Evolutionary conservation across 2,113 vertebrate genomes (phyloP).

Genomic region (Centrocercus urophasianus): DNA sequence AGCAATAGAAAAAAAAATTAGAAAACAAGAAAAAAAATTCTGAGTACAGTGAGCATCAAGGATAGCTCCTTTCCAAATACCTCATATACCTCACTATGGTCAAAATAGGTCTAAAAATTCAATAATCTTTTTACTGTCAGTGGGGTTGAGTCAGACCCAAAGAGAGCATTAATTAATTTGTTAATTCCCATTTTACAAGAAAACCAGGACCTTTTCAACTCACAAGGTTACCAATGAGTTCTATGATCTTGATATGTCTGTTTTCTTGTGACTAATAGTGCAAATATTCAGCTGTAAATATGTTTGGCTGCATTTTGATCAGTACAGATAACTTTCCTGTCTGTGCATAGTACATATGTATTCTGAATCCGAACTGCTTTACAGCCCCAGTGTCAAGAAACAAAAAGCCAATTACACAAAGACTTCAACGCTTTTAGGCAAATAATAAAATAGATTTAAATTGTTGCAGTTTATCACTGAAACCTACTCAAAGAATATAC

Average conservation of each 20-base stretch:
- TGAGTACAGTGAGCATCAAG: background rate
- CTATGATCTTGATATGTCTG: background rate
- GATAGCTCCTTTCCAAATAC: background rate
- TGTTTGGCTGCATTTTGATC: background rate
- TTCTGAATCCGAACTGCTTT: background rate
- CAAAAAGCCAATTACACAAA: background rate
- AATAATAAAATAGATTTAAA: background rate
- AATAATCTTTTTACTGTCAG: background rate
- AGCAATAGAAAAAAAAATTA: background rate
- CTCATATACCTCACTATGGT: background rate
- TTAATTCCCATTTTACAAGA: background rate
- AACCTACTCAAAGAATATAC: background rate
- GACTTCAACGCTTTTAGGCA: background rate
- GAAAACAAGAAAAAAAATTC: background rate
- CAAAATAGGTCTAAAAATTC: background rate
- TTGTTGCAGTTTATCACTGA: background rate
- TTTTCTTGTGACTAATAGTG: background rate
- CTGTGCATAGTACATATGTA: background rate
- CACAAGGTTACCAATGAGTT: background rate
- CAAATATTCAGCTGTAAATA: background rate
- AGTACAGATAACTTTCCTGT: background rate
- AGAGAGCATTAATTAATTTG: background rate
- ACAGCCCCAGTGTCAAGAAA: background rate
- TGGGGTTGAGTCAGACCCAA: background rate
- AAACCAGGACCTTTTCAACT: background rate